A percentile compares a stretch with the other conserved stretches of the same genome.
phyloP scores from a whole-genome alignment of 2,113 vertebrate species.

The Apus apus region DNA sequence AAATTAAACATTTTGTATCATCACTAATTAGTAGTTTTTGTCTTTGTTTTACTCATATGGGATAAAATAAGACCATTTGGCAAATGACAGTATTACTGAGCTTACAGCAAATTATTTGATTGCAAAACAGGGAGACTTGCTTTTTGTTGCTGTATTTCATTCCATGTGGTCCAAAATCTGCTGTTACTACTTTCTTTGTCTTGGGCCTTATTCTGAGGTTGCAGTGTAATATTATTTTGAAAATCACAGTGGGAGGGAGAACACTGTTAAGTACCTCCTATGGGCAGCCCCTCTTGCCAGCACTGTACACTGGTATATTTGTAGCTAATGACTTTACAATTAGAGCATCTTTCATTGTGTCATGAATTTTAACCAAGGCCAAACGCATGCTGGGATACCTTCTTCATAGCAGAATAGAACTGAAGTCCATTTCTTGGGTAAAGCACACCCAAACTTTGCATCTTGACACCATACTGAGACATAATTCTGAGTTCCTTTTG shows the following conservation, averaged over 20 bases:
- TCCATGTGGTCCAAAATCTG: background rate
- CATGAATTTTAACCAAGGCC: background rate
- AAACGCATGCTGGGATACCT: background rate
- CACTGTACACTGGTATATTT: background rate
- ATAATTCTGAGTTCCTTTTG: background rate
- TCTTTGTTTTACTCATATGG: constrained; percentile 6
- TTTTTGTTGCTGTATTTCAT: background rate
- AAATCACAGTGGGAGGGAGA: background rate
- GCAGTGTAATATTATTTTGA: background rate
- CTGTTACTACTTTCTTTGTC: background rate
- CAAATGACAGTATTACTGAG: background rate
- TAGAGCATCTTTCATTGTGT: background rate
- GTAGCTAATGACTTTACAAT: background rate
- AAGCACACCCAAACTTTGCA: background rate
- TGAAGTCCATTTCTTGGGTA: background rate
- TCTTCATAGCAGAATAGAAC: background rate
- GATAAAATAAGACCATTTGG: background rate
- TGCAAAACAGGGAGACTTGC: background rate
- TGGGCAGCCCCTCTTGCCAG: background rate
- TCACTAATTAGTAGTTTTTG: background rate
- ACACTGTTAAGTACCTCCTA: background rate
- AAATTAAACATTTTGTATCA: constrained; percentile 81
- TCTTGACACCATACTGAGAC: background rate
- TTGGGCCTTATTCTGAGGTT: background rate
- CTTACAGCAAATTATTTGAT: background rate